Evolutionary conservation across 2,113 vertebrate genomes (phyloP).

Genomic region (Gobius niger): DNA sequence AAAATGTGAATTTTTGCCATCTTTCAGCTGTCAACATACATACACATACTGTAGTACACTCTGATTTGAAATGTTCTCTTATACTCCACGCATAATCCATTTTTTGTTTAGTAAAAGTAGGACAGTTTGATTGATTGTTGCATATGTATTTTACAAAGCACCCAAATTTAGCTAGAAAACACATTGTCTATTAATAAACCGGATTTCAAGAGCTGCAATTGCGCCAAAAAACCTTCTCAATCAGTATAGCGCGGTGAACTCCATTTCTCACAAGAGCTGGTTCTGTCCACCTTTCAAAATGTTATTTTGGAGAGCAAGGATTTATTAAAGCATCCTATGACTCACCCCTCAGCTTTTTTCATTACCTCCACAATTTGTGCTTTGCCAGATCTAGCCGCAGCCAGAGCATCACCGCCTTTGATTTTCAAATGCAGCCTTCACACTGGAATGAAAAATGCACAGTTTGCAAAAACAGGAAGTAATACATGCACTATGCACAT

Average conservation of each 20-base stretch:
- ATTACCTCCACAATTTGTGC: constrained; percentile 58
- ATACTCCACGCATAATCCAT: background rate
- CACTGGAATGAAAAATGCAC: constrained; percentile 73
- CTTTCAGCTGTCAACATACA: too few species aligned
- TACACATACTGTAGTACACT: too few species aligned
- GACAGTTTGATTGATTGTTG: background rate
- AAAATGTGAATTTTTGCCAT: too few species aligned
- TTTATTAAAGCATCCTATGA: constrained; percentile 68
- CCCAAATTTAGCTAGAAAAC: background rate
- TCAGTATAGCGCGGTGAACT: constrained; percentile 21
- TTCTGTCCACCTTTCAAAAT: constrained; percentile 31
- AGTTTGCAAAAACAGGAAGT: constrained; percentile 67
- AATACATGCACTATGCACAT: constrained; percentile 37
- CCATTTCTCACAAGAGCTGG: constrained; percentile 33
- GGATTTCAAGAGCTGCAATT: background rate
- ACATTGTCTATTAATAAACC: background rate
- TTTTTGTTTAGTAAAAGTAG: background rate
- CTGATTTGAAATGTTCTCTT: too few species aligned
- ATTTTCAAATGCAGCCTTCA: constrained; percentile 67
- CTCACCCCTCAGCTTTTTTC: constrained; percentile 67
- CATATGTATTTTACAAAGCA: background rate
- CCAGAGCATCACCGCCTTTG: constrained; percentile 57
- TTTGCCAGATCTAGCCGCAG: constrained; percentile 52
- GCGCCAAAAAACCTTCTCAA: background rate
- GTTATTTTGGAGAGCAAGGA: constrained; percentile 65